Conservation (phyloP, 2,113 vertebrate species). For the Craseonycteris thonglongyai region DNA sequence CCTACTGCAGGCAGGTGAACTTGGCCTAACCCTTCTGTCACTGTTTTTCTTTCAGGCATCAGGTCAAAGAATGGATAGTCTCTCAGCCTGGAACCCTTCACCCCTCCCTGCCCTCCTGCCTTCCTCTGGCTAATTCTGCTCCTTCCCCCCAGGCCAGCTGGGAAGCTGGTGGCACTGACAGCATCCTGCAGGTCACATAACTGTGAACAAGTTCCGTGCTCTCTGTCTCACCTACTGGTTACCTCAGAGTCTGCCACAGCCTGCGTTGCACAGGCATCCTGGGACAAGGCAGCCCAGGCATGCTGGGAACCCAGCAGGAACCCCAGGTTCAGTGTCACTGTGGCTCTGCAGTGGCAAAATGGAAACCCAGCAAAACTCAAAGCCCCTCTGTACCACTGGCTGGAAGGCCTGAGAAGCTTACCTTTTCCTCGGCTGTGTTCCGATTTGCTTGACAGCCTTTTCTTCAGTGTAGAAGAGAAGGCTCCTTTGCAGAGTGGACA, state of each 20-base stretch:
- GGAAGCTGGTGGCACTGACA: background rate
- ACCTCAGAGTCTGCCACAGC: background rate
- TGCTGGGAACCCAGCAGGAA: background rate
- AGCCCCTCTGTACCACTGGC: background rate
- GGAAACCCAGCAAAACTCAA: too few species aligned
- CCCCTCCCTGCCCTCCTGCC: background rate
- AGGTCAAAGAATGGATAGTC: background rate
- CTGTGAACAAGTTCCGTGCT: background rate
- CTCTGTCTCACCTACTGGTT: background rate
- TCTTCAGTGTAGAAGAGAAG: conserved; percentile 92
- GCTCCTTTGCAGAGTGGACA: conserved; percentile 90
- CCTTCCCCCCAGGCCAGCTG: too few species aligned
- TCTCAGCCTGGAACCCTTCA: background rate
- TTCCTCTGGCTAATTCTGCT: background rate
- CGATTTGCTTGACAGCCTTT: conserved; percentile 88
- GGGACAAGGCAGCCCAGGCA: background rate
- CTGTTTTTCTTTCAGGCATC: too few species aligned
- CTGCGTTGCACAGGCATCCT: background rate
- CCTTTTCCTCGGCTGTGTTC: conserved; percentile 92
- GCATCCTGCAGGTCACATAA: background rate
- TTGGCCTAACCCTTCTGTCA: background rate
- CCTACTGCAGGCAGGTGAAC: rapidly evolving
- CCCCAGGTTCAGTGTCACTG: rapidly evolving
- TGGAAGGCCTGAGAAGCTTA: conserved; percentile 62
- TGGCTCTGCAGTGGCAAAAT: background rate